phyloP scores from a whole-genome alignment of 2,113 vertebrate genomes.

The Aleadryas rufinucha region DNA sequence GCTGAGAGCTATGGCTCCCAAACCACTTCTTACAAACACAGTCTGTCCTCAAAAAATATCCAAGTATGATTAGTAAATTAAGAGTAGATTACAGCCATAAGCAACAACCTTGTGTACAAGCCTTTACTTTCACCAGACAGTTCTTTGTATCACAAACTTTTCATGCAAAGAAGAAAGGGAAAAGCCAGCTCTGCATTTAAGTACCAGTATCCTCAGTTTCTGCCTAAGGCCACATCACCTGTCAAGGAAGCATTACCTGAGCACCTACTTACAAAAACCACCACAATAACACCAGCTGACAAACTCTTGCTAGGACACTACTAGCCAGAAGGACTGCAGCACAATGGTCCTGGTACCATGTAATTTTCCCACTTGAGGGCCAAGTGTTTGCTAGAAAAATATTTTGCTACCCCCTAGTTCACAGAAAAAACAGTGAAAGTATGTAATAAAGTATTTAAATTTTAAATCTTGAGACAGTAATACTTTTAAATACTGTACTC shows the following conservation, averaged over 20 bases:
- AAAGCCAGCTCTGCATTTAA: conserved; percentile 30
- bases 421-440: not conserved
- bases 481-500: conserved; percentile 1
- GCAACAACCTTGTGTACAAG: not conserved
- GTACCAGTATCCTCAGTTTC: not conserved
- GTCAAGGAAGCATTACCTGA: not conserved
- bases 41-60: not conserved
- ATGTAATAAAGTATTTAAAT: not conserved
- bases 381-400: not conserved
- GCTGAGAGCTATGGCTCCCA: not conserved
- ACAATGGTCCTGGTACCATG: not conserved
- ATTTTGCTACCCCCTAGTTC: not conserved
- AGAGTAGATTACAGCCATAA: not conserved
- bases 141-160: not conserved
- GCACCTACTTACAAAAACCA: not conserved
- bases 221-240: not conserved
- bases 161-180: not conserved
- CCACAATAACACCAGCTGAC: not conserved
- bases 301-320: not conserved
- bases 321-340: not conserved
- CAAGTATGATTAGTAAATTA: not conserved
- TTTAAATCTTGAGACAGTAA: not conserved
- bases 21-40: not conserved
- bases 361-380: not conserved
- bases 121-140: not conserved